A percentile compares a stretch with the other conserved stretches of the same genome.
Conservation (phyloP, 2,797 vertebrate genomes). For the Dryobates pubescens region DNA sequence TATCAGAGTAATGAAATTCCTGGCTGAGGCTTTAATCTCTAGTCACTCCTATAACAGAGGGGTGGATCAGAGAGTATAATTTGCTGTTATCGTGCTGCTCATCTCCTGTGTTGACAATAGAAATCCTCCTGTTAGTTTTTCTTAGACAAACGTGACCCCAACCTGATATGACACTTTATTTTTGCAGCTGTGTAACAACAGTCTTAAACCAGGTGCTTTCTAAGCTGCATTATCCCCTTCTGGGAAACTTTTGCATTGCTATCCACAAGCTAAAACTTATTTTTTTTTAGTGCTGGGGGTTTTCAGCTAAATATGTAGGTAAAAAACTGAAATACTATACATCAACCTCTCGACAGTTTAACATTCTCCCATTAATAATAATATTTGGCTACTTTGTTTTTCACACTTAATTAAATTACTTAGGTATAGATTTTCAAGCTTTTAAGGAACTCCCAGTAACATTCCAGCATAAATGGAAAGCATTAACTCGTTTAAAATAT, state of each 20-base stretch:
- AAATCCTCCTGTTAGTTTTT: constrained; percentile 80
- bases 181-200: constrained; percentile 75
- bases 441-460: background rate
- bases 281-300: background rate
- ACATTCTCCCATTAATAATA: background rate
- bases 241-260: background rate
- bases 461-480: background rate
- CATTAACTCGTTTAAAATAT: background rate
- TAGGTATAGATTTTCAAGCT: background rate
- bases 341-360: background rate
- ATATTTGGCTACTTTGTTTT: background rate
- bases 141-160: constrained; percentile 75
- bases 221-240: constrained; percentile 32
- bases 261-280: background rate
- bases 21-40: constrained; percentile 74
- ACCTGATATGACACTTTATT: constrained; percentile 77
- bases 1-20: constrained; percentile 71
- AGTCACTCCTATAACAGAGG: constrained; percentile 66
- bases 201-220: constrained; percentile 64
- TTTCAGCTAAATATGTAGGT: background rate
- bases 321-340: background rate
- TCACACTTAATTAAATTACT: background rate
- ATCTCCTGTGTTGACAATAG: constrained; percentile 80
- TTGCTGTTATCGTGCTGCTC: constrained; percentile 73
- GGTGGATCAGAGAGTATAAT: constrained; percentile 74